Evolutionary conservation across 2,113 vertebrate genomes (phyloP).

Genomic region (Ceyx margarethae): DNA sequence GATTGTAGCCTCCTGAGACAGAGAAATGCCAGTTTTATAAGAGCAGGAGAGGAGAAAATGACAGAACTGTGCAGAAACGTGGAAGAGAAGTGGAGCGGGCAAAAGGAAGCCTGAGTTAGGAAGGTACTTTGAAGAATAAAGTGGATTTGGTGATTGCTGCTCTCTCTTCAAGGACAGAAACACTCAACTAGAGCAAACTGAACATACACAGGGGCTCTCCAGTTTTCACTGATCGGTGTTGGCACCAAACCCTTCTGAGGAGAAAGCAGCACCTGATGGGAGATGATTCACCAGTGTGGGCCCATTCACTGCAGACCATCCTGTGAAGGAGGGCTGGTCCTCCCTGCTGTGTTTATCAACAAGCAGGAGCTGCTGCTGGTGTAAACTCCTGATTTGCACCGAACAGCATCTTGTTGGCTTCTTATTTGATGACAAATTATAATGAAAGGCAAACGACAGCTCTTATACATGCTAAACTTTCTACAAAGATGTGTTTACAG

Average conservation of each 20-base stretch:
- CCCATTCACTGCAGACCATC: background rate
- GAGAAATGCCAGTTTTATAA: background rate
- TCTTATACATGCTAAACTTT: background rate
- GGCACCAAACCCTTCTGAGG: background rate
- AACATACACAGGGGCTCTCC: background rate
- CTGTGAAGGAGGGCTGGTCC: background rate
- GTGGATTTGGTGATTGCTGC: background rate
- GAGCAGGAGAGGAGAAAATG: background rate
- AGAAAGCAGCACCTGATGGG: background rate
- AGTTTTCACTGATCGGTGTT: background rate
- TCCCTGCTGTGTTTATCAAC: background rate
- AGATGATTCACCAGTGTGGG: background rate
- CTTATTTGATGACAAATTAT: background rate
- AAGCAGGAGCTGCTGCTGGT: background rate
- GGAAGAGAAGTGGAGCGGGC: background rate
- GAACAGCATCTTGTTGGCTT: background rate
- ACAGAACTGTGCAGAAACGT: background rate
- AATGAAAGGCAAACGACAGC: background rate
- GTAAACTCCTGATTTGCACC: background rate
- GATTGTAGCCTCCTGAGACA: background rate
- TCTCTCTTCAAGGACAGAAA: background rate
- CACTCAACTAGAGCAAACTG: background rate
- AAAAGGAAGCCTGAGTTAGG: background rate
- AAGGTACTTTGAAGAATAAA: background rate
- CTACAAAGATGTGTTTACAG: background rate